phyloP scores from a whole-genome alignment of 2,797 vertebrate species.

The Brachymystax lenok region DNA sequence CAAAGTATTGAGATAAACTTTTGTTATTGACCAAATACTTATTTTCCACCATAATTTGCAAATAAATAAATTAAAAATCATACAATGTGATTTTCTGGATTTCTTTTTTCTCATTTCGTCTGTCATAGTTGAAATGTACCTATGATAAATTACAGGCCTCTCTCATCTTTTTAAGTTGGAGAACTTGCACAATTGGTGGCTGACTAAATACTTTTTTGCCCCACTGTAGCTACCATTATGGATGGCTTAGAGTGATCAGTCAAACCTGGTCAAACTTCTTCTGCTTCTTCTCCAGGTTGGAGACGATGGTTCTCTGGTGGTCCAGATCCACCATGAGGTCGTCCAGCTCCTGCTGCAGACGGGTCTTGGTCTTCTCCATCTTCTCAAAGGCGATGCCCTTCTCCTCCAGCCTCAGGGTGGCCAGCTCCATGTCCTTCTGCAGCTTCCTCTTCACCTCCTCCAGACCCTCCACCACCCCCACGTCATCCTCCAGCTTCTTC shows the following conservation, averaged over 20 bases:
- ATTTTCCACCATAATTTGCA: too few relatives aligned
- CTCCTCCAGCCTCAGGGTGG: constrained; percentile 84
- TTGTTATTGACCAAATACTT: too few relatives aligned
- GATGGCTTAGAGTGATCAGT: not conserved
- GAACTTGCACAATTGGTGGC: too few relatives aligned
- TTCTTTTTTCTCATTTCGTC: too few relatives aligned
- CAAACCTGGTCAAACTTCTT: constrained; percentile 89
- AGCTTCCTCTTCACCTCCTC: constrained; percentile 86
- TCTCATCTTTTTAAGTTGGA: too few relatives aligned
- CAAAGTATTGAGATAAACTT: too few relatives aligned
- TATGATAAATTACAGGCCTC: too few relatives aligned
- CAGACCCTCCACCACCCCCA: constrained; percentile 84
- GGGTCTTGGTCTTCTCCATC: constrained; percentile 89
- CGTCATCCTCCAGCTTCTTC: constrained; percentile 87
- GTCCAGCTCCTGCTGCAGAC: constrained; percentile 88
- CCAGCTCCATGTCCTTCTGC: constrained; percentile 82
- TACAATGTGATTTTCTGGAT: too few relatives aligned
- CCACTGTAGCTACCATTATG: not conserved
- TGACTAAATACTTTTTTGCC: too few relatives aligned
- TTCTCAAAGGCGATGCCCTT: constrained; percentile 85
- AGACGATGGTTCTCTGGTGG: constrained; percentile 87
- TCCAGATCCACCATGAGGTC: constrained; percentile 86
- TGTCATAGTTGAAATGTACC: too few relatives aligned
- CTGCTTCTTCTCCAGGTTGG: constrained; percentile 89
- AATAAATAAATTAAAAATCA: too few relatives aligned